Evolutionary conservation across 2,113 vertebrate genomes (phyloP), one percentile per base, ranked within the genome.

Genomic region (Stercorarius parasiticus): DNA sequence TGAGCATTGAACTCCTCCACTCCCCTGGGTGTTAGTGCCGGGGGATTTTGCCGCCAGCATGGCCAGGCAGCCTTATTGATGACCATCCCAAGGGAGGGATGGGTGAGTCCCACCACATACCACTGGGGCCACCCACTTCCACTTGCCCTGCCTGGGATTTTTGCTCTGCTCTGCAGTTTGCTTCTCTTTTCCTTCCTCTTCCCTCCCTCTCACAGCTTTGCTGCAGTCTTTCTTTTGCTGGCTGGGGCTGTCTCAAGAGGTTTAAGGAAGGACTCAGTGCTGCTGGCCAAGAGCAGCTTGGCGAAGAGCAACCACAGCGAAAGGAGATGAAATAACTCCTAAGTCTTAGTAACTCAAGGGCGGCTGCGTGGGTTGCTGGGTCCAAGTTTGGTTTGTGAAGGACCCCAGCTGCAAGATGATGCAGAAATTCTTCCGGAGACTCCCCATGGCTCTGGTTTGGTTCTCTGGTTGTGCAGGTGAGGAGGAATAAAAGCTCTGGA

Each of bases 321-420:
- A 65, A 71, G 23, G 32, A 81, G 21, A 50, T 13, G 5, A 81
- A 61, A 61, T 36, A 72, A 77, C 8, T 38, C 29, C 10, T 20
- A 19, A 23, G 43, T 26, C 32, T 40, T 47, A 22, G 25, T 34
- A 25, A 43, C 52, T 78, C 29, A 25, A 10, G 26, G 23, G 23
- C 0, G 1, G 17, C 52, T n/a, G 56, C 1, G 1, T 1, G 4
- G 47, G 7, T 43, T 53, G 26, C 23, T 76, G 52, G 18, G 14
- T 66, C 64, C 8, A 29, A 34, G 9, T 34, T 45, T 36, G 40
- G 5, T 52, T 81, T 88, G 70, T 29, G 27, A 42, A 78, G 65
- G 34, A 72, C 34, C 15, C 9, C 20, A 26, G 20, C 25, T 20
- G 23, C 17, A 17, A 13, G 38, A 56, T 34, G 62, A 8, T 47